Evolutionary conservation across 2,888 invertebrate species (phyloP).

Genomic region (Vesta saturnalis): DNA sequence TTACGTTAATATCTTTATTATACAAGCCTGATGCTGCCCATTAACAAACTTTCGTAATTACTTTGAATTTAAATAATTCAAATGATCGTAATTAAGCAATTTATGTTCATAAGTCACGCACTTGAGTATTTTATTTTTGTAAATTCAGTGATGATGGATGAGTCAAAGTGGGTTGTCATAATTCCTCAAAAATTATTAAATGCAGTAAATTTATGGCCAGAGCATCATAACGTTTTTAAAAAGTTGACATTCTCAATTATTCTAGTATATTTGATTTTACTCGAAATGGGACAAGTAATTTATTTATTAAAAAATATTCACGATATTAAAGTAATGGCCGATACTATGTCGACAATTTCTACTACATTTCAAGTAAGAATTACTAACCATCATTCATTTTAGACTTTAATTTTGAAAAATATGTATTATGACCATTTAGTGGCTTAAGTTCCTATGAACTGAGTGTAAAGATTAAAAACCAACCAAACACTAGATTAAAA

Average conservation of each 20-base stretch:
- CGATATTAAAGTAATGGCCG: conserved; percentile 23
- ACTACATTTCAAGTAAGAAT: conserved; percentile 29
- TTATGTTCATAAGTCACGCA: too few relatives aligned
- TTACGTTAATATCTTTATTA: too few relatives aligned
- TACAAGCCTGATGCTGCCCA: too few relatives aligned
- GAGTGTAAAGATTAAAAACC: too few relatives aligned
- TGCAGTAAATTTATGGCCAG: conserved; percentile 30
- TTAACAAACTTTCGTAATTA: not conserved
- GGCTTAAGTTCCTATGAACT: too few relatives aligned
- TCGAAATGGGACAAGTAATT: conserved; percentile 23
- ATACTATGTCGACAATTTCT: conserved; percentile 29
- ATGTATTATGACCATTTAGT: too few relatives aligned
- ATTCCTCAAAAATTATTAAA: conserved; percentile 23
- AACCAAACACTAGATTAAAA: too few relatives aligned
- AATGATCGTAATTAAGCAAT: too few relatives aligned
- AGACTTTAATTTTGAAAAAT: too few relatives aligned
- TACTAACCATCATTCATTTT: too few relatives aligned
- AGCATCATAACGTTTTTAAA: not conserved
- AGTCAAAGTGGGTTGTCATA: conserved; percentile 21
- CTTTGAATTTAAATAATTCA: too few relatives aligned
- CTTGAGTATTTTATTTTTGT: too few relatives aligned
- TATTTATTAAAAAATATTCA: conserved; percentile 27
- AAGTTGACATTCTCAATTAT: conserved; percentile 6
- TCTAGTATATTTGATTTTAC: not conserved
- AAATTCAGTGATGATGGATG: conserved; percentile 9